Conservation (phyloP, 2,888 invertebrate species). For the Metalampra italica region DNA sequence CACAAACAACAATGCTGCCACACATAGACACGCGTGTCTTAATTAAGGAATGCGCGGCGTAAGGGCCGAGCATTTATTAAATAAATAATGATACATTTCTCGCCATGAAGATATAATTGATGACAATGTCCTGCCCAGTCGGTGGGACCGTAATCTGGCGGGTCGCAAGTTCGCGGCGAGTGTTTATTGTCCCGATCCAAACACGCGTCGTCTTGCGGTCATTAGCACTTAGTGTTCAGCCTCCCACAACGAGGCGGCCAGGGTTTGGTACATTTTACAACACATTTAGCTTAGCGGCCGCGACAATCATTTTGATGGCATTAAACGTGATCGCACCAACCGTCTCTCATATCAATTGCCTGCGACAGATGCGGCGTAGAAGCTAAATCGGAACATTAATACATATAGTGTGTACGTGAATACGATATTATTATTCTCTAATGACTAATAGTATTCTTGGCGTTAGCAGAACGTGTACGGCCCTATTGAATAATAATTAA, state of each 20-base stretch:
- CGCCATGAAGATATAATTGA: not conserved
- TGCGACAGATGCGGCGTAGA: constrained; percentile 3
- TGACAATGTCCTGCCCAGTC: constrained; percentile 14
- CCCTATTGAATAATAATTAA: not conserved
- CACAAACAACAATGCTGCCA: not conserved
- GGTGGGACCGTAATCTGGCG: constrained; percentile 12
- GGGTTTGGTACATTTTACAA: constrained; percentile 26
- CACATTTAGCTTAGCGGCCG: constrained; percentile 7
- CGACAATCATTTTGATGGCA: not conserved
- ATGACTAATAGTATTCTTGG: constrained; percentile 1
- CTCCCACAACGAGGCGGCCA: constrained; percentile 41
- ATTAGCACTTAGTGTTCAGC: constrained; percentile 35
- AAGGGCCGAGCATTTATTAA: not conserved
- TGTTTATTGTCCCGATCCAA: constrained; percentile 26
- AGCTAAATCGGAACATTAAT: constrained; percentile 6
- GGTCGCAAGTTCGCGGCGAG: constrained; percentile 4
- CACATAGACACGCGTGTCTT: not conserved
- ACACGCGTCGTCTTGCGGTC: constrained; percentile 40
- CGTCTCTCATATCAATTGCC: not conserved
- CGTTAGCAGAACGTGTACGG: not conserved
- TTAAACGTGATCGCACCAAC: not conserved
- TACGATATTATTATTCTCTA: constrained; percentile 3
- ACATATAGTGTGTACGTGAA: not conserved
- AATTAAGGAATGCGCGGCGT: not conserved
- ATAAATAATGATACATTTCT: not conserved